Evolutionary conservation across 2,797 vertebrate species (phyloP).

Genomic region (Hylomyscus alleni): DNA sequence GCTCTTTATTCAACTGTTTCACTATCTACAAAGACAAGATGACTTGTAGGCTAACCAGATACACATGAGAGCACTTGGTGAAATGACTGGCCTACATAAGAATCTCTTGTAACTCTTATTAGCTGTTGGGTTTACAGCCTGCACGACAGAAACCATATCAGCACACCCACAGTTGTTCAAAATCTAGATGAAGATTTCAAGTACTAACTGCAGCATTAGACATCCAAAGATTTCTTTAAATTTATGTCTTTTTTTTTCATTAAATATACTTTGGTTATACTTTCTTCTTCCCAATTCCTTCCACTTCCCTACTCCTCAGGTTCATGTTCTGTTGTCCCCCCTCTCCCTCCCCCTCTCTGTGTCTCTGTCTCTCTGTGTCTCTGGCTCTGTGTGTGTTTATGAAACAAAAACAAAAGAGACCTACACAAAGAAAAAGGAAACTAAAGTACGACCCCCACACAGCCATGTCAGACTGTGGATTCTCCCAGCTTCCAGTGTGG

Average conservation of each 20-base stretch:
- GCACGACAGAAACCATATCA: background rate
- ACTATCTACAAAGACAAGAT: background rate
- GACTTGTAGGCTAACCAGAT: background rate
- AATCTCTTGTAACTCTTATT: background rate
- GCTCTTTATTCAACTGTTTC: background rate
- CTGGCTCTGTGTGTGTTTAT: background rate
- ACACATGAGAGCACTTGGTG: background rate
- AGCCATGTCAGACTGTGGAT: background rate
- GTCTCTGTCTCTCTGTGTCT: background rate
- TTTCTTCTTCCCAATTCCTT: background rate
- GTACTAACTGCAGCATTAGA: background rate
- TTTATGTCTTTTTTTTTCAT: background rate
- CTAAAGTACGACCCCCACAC: background rate
- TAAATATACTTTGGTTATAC: background rate
- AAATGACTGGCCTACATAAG: too few species aligned
- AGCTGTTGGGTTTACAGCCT: background rate
- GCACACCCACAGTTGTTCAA: background rate
- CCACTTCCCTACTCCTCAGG: background rate
- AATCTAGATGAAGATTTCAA: background rate
- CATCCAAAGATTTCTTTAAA: background rate
- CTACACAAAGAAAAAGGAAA: background rate
- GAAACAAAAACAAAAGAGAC: background rate
- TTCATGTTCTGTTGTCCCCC: background rate
- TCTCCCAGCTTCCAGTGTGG: background rate
- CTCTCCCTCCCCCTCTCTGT: background rate